phyloP scores from a whole-genome alignment of 1,140 invertebrate species.

The Coptotermes formosanus region DNA sequence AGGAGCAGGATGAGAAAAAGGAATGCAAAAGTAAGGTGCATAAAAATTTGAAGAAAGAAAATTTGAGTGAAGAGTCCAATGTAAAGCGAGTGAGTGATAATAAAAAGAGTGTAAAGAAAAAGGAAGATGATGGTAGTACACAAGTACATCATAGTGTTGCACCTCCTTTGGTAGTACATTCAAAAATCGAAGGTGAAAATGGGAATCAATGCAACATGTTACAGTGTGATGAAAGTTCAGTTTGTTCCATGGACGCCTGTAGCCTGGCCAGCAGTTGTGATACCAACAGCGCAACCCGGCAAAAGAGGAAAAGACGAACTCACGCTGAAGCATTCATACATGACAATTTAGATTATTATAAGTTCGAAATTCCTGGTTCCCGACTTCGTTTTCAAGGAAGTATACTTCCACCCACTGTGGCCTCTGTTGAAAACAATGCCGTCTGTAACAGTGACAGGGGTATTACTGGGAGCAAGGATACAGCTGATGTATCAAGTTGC shows the following conservation, averaged over 20 bases:
- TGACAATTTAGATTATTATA: conserved; percentile 62
- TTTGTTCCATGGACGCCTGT: not conserved
- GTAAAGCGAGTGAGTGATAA: not conserved
- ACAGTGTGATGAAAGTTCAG: conserved; percentile 29
- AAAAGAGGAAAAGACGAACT: conserved; percentile 51
- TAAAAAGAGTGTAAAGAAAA: not conserved
- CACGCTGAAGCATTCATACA: conserved; percentile 59
- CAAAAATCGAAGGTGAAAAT: conserved; percentile 4
- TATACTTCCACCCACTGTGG: conserved; percentile 37
- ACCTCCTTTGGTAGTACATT: not conserved
- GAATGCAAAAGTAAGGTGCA: not conserved
- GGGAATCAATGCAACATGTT: not conserved
- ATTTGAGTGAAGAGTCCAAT: not conserved
- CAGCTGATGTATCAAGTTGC: too few species aligned
- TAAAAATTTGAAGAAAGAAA: not conserved
- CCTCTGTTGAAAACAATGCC: conserved; percentile 34
- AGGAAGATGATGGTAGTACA: not conserved
- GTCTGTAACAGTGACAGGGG: conserved; percentile 32
- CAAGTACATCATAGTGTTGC: too few species aligned
- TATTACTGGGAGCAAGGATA: not conserved
- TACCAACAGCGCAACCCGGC: conserved; percentile 40
- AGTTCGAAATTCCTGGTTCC: conserved; percentile 59
- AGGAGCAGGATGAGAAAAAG: conserved; percentile 22
- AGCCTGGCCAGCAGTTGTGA: conserved; percentile 29
- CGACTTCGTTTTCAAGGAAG: conserved; percentile 52